Evolutionary conservation across 2,888 invertebrate species (phyloP), one percentile per base, ranked within the genome.

Genomic region (Anarsia innoxiella): DNA sequence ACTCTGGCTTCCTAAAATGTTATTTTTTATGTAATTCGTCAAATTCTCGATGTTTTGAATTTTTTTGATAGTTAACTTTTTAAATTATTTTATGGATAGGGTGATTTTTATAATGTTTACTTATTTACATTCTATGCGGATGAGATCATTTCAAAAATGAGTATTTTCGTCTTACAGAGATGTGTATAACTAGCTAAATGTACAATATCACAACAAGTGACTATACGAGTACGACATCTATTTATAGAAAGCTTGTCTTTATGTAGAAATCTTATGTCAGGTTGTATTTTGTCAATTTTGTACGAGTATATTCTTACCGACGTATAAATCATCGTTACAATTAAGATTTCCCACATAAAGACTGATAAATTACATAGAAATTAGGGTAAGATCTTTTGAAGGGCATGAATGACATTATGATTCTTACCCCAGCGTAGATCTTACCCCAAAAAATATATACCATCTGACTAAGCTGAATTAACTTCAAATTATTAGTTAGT

Each of bases 31-130:
- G 38, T 51, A 54, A 54, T 54, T 54, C 54, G 52, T 54, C 39
- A 46, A 39, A 37, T 36, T 30, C 40, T 64, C 63, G 63, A 64
- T 64, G 62, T 59, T 44, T 47, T 42, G 34, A 44, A 40, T 29
- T 23, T 36, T 12, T 19, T 26, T 3, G 8, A n/a, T n/a, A n/a
- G n/a, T n/a, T 14, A 10, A n/a, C n/a, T n/a, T 23, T 26, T 14
- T 10, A 13, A 14, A 14, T 9, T 14, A 4, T 2, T 44, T 45
- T 42, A n/a, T 26, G 10, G 26, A 26, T 26, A n/a, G 9, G 10
- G 3, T 26, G n/a, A n/a, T 26, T 3, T 3, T 10, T 26, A 26
- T 6, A n/a, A 10, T 3, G n/a, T n/a, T 19, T 19, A 19, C 26
- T 26, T 26, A 26, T 26, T 3, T 26, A 26, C 26, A 26, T n/a